These are phyloP conservation scores for Branchinecta sandiegonensis DNA, from an alignment of 2,888 invertebrate genomes.

Conservation along the genomic window DNA sequence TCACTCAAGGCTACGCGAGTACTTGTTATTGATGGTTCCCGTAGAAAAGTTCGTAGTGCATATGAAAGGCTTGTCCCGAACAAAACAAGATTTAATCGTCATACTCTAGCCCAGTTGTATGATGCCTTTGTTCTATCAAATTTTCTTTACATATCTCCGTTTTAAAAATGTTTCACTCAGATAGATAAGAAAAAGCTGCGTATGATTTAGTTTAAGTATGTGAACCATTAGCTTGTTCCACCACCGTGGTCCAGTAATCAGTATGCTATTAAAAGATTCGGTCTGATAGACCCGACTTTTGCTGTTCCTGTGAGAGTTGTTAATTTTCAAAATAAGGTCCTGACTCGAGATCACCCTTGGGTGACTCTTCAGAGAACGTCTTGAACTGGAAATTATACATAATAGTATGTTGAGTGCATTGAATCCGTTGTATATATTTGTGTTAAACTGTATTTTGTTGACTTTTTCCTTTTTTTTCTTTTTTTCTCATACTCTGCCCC, in stretches of 20 bases:
- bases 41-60: not conserved
- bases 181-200: no score
- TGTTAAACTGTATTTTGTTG: not conserved
- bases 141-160: constrained; percentile 8
- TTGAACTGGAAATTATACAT: not conserved
- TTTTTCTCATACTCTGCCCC: not conserved
- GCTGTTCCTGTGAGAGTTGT: not conserved
- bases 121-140: not conserved
- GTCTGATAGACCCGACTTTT: not conserved
- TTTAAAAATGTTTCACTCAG: not conserved
- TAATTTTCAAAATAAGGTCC: not conserved
- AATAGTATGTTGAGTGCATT: not conserved
- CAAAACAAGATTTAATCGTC: not conserved
- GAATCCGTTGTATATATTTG: constrained; percentile 8
- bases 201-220: not conserved
- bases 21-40: not conserved
- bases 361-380: not conserved
- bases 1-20: not conserved
- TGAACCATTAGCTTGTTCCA: not conserved
- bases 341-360: not conserved
- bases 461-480: not conserved
- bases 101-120: not conserved
- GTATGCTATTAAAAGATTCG: not conserved
- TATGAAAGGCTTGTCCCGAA: constrained; percentile 8
- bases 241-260: not conserved